Base-by-base conservation (phyloP, 2,888 invertebrate species). In the Drosophila neutralis region DNA sequence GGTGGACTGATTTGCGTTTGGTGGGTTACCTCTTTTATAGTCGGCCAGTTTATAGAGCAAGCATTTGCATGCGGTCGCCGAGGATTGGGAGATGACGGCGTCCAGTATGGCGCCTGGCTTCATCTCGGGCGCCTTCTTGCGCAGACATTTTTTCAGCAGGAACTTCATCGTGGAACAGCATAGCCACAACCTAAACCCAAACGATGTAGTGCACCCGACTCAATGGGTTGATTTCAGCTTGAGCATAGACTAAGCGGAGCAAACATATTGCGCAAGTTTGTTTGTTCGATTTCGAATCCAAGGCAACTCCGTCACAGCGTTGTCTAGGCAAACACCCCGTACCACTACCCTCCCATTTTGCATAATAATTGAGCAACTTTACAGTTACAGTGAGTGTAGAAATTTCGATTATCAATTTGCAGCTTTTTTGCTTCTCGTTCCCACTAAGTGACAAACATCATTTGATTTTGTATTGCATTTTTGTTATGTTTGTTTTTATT, bases 11-110 rank as follows among this genome's bases (percentile, higher is more conserved):
- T 0, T 21, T 7, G 15, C 5, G 13, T 4, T 24, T 8, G 21
- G 21, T 18, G 8, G 27, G 65, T 67, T 63, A 95, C 96, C 97
- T 93, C 97, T 96, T 92, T 97, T 98, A 92, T 97, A 98, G 93
- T 98, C 97, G 10, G 97, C 98, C 69, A 98, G 94, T 91, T 96
- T 96, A 92, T 98, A 98, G 0, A 98, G 94, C 31, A 98, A 94
- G 81, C 97, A 98, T 91, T 97, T 97, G 90, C 97, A 97, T 90
- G 97, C 96, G 86, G 95, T 96, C 67, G 96, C 96, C 38, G 93
- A 92, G 1, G 97, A 96, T 88, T 98, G 97, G 21, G 98, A 98
- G 90, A 98, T 97, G 76, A 98, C 98, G 54, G 97, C 94, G 92
- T 98, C 98, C 88, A 98, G 95, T 71, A 97, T 97, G 42, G 97